Percentiles rank a stretch among this genome's conserved stretches.
phyloP scores from a whole-genome alignment of 2,888 invertebrate genomes.

The Drosophila percnosoma region DNA sequence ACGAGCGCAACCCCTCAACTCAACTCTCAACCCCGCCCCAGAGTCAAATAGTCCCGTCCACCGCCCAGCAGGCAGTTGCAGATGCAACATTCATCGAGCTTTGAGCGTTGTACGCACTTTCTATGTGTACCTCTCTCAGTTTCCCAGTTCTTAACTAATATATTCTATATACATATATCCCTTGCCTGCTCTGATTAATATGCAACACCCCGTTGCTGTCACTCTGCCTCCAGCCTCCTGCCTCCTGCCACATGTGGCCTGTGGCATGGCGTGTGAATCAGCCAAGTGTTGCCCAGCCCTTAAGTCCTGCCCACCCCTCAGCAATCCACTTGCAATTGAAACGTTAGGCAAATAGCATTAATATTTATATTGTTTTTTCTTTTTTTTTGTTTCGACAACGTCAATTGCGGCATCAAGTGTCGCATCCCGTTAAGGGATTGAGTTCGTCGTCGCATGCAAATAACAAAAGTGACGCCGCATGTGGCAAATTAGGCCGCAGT shows the following conservation, averaged over 20 bases:
- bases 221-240: conserved; percentile 33
- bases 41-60: conserved; percentile 39
- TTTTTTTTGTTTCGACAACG: conserved; percentile 23
- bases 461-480: conserved; percentile 63
- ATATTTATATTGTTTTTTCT: conserved; percentile 71
- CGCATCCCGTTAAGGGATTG: conserved; percentile 51
- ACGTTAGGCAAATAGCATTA: conserved; percentile 79
- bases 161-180: neutral
- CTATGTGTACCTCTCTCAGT: conserved; percentile 7
- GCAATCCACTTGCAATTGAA: conserved; percentile 63
- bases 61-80: conserved; percentile 10
- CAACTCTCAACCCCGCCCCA: conserved; percentile 16
- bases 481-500: conserved; percentile 73
- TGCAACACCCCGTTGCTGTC: conserved; percentile 1
- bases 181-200: conserved; percentile 45
- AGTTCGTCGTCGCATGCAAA: conserved; percentile 53
- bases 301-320: conserved; percentile 10
- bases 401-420: conserved; percentile 68
- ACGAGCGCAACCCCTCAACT: conserved; percentile 67
- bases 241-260: conserved; percentile 32
- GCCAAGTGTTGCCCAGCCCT: conserved; percentile 66
- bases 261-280: conserved; percentile 67
- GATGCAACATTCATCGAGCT: conserved; percentile 47
- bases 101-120: conserved; percentile 48
- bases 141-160: conserved; percentile 30